These are phyloP conservation scores for Bos javanicus DNA, from an alignment of 2,113 vertebrate species.

Conservation along the genomic window DNA sequence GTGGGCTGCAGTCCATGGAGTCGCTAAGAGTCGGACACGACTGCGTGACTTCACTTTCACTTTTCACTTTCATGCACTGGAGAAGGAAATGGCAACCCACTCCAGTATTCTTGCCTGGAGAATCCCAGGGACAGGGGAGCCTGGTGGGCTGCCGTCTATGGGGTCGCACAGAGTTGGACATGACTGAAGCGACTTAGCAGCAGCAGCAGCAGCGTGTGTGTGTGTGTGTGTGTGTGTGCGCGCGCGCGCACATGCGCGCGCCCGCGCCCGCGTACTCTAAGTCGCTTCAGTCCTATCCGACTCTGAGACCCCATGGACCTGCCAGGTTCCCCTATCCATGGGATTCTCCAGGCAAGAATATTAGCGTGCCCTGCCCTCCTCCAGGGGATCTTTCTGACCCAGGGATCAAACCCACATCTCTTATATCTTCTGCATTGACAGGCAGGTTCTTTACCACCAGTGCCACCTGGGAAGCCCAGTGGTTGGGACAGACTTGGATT, in stretches of 20 bases:
- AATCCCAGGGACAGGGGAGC: no score
- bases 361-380: background rate
- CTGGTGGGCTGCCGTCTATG: no score
- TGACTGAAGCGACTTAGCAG: no score
- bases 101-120: no score
- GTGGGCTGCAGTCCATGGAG: no score
- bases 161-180: no score
- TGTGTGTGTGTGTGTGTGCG: no score
- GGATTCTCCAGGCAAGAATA: background rate
- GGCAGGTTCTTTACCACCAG: background rate
- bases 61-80: no score
- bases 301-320: background rate
- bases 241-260: accelerated
- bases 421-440: background rate
- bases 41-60: no score
- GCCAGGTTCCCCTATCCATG: background rate
- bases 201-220: no score
- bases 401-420: background rate
- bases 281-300: background rate
- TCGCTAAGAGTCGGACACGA: no score
- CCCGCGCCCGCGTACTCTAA: accelerated
- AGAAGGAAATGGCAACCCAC: no score
- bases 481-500: background rate
- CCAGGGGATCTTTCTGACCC: background rate
- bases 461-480: background rate